Evolutionary conservation across 2,113 vertebrate genomes (phyloP).

Genomic region (Scartelaos histophorus): DNA sequence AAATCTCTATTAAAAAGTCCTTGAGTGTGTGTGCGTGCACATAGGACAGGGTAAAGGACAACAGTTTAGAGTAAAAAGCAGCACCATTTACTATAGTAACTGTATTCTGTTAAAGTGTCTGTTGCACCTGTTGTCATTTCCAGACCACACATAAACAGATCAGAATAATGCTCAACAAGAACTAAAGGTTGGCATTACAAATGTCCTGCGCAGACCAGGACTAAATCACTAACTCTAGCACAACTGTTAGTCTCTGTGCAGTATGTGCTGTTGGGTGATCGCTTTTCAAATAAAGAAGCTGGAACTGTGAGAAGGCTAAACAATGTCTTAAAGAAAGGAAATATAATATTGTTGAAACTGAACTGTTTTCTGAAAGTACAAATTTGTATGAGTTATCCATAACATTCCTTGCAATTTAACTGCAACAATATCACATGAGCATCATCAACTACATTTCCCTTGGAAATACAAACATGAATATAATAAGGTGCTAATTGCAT

Average conservation of each 20-base stretch:
- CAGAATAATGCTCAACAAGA: slow-evolving; percentile 52
- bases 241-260: slow-evolving; percentile 51
- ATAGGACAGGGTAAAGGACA: slow-evolving; percentile 73
- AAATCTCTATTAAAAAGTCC: slow-evolving; percentile 79
- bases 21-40: slow-evolving; percentile 71
- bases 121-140: slow-evolving; percentile 80
- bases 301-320: slow-evolving; percentile 30
- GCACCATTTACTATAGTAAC: slow-evolving; percentile 82
- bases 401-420: slow-evolving; percentile 88
- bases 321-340: slow-evolving; percentile 39
- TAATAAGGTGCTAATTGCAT: slow-evolving; percentile 81
- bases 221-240: slow-evolving; percentile 48
- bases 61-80: slow-evolving; percentile 82
- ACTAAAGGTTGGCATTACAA: slow-evolving; percentile 44
- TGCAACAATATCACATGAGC: slow-evolving; percentile 83
- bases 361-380: slow-evolving; percentile 29
- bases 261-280: slow-evolving; percentile 50
- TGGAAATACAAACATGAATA: slow-evolving; percentile 83
- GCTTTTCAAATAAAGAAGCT: slow-evolving; percentile 56
- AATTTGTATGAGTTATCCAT: slow-evolving; percentile 71
- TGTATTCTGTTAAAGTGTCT: slow-evolving; percentile 80
- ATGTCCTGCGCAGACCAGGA: slow-evolving; percentile 30
- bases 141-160: slow-evolving; percentile 71
- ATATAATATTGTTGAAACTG: slow-evolving; percentile 19
- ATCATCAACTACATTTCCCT: slow-evolving; percentile 83